Evolutionary conservation across 2,888 invertebrate species (phyloP), one percentile per base, ranked within the genome.

Genomic region (Tinea semifulvella): DNA sequence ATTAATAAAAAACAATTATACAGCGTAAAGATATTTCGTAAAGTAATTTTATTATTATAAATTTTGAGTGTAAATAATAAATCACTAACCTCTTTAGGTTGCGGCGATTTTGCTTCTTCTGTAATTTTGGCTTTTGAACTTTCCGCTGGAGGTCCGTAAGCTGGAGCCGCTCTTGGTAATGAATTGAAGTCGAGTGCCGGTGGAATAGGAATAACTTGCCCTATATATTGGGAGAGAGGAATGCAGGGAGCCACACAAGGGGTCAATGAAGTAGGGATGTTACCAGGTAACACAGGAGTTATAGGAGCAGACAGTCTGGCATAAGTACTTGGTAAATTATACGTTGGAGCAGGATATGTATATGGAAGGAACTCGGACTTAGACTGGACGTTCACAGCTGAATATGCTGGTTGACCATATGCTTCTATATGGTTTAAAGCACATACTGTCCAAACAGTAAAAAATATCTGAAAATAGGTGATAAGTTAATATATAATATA

Each of bases 171-270:
- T 18, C 18, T 36, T 36, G 14, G 7, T 36, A 36, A 2, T 17
- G 20, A 3, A 10, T 40, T 22, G 7, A 10, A 16, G 14, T 22
- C 14, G 2, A 40, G 3, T 3, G 20, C 22, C 4, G 59, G 54
- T 16, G 58, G 48, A 40, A 58, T 52, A 11, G 61, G 58, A n/a
- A 61, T 55, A 26, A 61, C 49, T 11, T 64, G 50, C 11, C 60
- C 49, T 10, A 64, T 27, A 27, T 14, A 58, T 47, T 48, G 57
- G 42, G 56, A 55, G n/a, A 43, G 36, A 4, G 71, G 60, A 5
- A 65, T 52, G 54, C 79, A 77, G 20, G 74, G 74, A 16, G 69
- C 50, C 18, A 64, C 62, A 53, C 76, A 79, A 1, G 74, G 68
- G 14, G 61, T 47, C 19, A 65, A 50, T 38, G 63, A 53, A 19